phyloP scores from a whole-genome alignment of 2,113 vertebrate species.

The Accipiter virgatus region DNA sequence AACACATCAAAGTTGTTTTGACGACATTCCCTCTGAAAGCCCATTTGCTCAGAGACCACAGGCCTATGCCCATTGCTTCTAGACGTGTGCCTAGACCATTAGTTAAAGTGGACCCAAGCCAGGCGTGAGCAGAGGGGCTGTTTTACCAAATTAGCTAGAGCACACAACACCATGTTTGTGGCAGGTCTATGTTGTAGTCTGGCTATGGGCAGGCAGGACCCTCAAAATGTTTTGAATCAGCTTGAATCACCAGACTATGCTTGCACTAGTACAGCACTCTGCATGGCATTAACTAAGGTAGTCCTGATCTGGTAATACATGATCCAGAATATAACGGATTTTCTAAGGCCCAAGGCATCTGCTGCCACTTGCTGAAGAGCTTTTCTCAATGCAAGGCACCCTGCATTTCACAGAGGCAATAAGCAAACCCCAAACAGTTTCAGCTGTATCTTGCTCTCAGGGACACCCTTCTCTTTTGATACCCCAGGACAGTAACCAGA shows the following conservation, averaged over 20 bases:
- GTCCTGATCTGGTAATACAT: neutral
- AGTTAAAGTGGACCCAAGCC: neutral
- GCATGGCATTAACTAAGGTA: neutral
- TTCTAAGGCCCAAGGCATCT: neutral
- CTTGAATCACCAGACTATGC: neutral
- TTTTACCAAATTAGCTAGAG: neutral
- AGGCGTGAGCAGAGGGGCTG: neutral
- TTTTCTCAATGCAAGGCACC: neutral
- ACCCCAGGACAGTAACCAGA: neutral
- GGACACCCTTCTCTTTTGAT: neutral
- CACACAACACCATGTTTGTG: neutral
- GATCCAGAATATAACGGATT: neutral
- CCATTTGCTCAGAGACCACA: neutral
- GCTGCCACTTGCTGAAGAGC: neutral
- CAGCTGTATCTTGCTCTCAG: neutral
- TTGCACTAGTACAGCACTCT: neutral
- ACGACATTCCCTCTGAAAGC: neutral
- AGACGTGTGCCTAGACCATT: neutral
- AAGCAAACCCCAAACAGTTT: neutral
- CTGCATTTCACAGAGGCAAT: neutral
- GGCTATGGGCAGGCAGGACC: neutral
- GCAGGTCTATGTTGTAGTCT: neutral
- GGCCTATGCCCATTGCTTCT: neutral
- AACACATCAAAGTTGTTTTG: neutral
- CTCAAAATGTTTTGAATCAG: neutral